Base-by-base conservation (phyloP, 35 echinoderm and acorn worm species). In the Apostichopus parvimensis region DNA sequence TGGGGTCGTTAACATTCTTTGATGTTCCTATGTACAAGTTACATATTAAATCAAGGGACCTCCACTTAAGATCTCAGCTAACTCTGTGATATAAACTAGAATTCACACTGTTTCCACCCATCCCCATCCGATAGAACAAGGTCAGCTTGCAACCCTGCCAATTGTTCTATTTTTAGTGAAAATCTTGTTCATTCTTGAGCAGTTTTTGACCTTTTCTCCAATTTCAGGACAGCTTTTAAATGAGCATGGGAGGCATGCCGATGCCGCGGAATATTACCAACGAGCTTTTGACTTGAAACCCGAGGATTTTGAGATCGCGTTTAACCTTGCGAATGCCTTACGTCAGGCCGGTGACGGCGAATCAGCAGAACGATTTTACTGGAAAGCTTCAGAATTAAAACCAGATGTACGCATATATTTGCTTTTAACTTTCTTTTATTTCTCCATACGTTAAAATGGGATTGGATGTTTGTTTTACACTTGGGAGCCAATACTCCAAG, bases 241-340 rank as follows among this genome's bases (percentile, higher is more conserved):
- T 26, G 93, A 95, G 20, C 95, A 92, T 23, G 89, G 93, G 10
- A 86, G 90, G 22, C 89, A 93, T 86, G 21, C 60, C 14, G 91
- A 92, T 77, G 97, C 97, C 1, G 77, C 93, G 8, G 77, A 89
- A 13, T 77, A 93, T 60, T 99, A 93, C 84, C 92, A 90, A 22
- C 91, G 58, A 53, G 94, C 97, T 22, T 89, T 93, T 55, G 61
- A 82, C 25, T 84, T 96, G 58, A 90, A 91, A 70, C 80, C 93
- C 1, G 72, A 99, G 56, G 97, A 99, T 83, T 96, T 95, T 93
- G 97, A 99, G 66, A 93, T 96, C 18, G 90, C 95, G 82, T 99
- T 99, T 79, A 99, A 99, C 72, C 91, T 95, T 10, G 97, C 97
- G 21, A 99, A 99, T 83, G 88, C 97, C 52, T 87, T 96, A 56